Percentiles rank a stretch among this genome's conserved stretches.
Evolutionary conservation across 2,113 vertebrate genomes (phyloP).

Genomic region (Oryzias woworae): DNA sequence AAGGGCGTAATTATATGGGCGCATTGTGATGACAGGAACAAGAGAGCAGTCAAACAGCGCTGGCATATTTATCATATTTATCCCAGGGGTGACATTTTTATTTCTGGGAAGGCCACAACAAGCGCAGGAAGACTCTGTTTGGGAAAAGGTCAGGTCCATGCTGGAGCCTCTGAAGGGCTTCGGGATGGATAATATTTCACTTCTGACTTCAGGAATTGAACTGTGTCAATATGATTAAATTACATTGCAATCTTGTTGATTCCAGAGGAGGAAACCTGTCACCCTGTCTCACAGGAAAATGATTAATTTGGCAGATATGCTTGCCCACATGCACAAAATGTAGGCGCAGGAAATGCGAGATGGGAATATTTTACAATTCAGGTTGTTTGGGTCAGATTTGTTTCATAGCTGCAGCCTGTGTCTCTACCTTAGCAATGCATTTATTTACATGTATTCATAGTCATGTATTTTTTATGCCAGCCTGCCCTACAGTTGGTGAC

Average conservation of each 20-base stretch:
- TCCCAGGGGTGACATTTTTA: background rate
- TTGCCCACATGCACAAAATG: background rate
- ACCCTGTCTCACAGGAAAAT: background rate
- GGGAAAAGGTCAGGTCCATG: constrained; percentile 7
- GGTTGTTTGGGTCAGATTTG: background rate
- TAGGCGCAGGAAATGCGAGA: background rate
- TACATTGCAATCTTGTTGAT: background rate
- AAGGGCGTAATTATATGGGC: background rate
- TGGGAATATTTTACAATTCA: background rate
- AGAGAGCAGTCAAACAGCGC: background rate
- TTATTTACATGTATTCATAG: background rate
- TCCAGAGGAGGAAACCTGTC: background rate
- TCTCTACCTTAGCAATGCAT: too few relatives aligned
- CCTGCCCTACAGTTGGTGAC: too few relatives aligned
- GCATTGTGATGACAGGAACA: background rate
- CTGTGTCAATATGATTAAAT: background rate
- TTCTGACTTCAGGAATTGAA: background rate
- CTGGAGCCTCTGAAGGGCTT: background rate
- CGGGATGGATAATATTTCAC: background rate
- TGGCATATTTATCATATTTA: constrained; percentile 4
- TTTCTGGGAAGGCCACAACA: constrained; percentile 2
- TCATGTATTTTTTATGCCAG: background rate
- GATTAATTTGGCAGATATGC: background rate
- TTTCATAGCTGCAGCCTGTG: too few relatives aligned
- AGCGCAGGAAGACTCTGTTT: constrained; percentile 3